Evolutionary conservation across 2,113 vertebrate genomes (phyloP).

Genomic region (Pyxicephalus adspersus): DNA sequence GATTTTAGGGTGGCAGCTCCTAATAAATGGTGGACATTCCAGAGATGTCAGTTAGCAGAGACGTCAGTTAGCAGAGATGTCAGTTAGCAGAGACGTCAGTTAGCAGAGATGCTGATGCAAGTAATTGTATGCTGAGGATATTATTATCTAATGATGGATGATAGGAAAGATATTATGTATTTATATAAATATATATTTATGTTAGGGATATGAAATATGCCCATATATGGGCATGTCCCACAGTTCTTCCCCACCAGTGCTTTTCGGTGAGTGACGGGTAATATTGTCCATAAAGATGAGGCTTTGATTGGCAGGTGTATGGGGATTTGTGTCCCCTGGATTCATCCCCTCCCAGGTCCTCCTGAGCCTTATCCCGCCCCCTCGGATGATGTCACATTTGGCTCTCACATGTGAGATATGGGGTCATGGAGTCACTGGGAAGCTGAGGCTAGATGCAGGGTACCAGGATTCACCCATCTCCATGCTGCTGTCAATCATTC

Average conservation of each 20-base stretch:
- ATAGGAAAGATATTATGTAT: no score
- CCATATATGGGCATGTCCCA: constrained; percentile 26
- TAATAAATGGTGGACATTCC: no score
- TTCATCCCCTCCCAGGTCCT: constrained; percentile 22
- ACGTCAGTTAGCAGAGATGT: no score
- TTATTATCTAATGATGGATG: background rate
- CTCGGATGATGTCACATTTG: constrained; percentile 43
- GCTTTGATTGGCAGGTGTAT: constrained; percentile 50
- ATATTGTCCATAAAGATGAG: constrained; percentile 28
- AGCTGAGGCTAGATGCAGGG: background rate
- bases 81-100: no score
- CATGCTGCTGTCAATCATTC: no score
- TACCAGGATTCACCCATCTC: background rate
- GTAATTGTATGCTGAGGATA: background rate
- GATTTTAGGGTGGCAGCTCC: no score
- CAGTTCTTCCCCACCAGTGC: constrained; percentile 16
- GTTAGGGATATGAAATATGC: constrained; percentile 10
- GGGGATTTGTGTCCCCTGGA: constrained; percentile 44
- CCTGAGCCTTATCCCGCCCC: constrained; percentile 30
- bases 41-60: no score
- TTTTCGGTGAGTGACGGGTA: constrained; percentile 37
- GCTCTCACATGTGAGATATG: constrained; percentile 31
- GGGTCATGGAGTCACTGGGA: constrained; percentile 46
- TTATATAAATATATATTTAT: no score
- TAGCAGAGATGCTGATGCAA: background rate